A percentile compares a stretch with the other conserved stretches of the same genome.
Conservation (phyloP, 2,797 vertebrate species). For the Poeciliopsis turneri region DNA sequence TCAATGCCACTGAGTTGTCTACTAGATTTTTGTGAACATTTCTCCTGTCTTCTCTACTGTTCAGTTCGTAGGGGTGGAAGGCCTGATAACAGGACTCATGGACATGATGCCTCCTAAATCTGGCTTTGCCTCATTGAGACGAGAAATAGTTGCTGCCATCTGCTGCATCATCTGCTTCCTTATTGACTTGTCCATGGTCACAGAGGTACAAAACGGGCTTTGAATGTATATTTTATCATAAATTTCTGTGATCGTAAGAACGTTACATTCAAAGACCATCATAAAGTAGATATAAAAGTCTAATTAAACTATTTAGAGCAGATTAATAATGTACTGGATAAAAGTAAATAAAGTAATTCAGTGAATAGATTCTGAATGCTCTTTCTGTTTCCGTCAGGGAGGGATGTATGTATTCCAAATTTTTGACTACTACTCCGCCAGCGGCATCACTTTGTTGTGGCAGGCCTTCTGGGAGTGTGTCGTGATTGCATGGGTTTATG, state of each 20-base stretch:
- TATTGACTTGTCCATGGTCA: constrained; percentile 88
- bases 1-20: not conserved
- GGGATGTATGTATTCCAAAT: constrained; percentile 89
- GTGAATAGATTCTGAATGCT: constrained; percentile 25
- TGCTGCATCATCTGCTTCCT: constrained; percentile 86
- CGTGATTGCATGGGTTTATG: constrained; percentile 87
- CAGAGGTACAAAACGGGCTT: constrained; percentile 76
- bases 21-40: not conserved
- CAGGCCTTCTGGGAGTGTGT: constrained; percentile 89
- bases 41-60: constrained; percentile 14
- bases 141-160: constrained; percentile 85
- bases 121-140: constrained; percentile 73
- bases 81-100: constrained; percentile 86
- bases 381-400: constrained; percentile 71
- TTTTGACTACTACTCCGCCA: constrained; percentile 89
- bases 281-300: not conserved
- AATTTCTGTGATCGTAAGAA: not conserved
- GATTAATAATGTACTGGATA: not conserved
- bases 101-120: constrained; percentile 87
- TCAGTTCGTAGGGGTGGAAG: constrained; percentile 88
- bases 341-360: constrained; percentile 9
- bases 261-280: not conserved
- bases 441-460: constrained; percentile 86
- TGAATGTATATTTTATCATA: not conserved
- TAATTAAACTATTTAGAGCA: not conserved